Evolutionary conservation across 2,888 invertebrate genomes (phyloP).

Genomic region (Margaritifera margaritifera): DNA sequence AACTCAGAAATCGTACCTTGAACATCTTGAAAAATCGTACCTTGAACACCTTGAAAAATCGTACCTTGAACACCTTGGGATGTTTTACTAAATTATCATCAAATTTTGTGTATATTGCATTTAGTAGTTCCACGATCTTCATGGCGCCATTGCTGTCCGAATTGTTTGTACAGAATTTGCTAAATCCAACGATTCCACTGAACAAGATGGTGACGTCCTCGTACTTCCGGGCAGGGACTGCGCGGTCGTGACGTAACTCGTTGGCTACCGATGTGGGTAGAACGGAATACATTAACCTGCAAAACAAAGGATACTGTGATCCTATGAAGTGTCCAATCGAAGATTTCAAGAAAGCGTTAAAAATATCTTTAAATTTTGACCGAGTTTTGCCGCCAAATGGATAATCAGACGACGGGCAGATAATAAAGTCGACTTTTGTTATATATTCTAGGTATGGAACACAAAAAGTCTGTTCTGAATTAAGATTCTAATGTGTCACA

Average conservation of each 20-base stretch:
- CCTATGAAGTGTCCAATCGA: too few relatives aligned
- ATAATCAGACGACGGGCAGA: too few relatives aligned
- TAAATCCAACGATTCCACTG: constrained; percentile 93
- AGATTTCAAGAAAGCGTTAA: too few relatives aligned
- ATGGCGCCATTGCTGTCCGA: constrained; percentile 94
- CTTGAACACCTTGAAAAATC: constrained; percentile 88
- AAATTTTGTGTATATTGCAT: constrained; percentile 93
- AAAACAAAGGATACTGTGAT: constrained; percentile 31
- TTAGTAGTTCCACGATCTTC: constrained; percentile 95
- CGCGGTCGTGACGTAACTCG: constrained; percentile 91
- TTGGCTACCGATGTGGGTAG: constrained; percentile 95
- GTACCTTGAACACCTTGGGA: constrained; percentile 95
- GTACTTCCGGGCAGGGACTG: constrained; percentile 90
- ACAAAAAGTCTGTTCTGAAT: too few relatives aligned
- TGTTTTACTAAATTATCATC: constrained; percentile 94
- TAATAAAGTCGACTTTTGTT: too few relatives aligned
- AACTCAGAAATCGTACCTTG: constrained; percentile 79
- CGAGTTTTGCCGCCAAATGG: too few relatives aligned
- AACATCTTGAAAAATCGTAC: too few relatives aligned
- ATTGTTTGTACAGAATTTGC: constrained; percentile 90
- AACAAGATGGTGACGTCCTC: constrained; percentile 94
- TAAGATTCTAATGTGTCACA: too few relatives aligned
- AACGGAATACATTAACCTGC: constrained; percentile 92
- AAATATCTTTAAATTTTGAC: too few relatives aligned
- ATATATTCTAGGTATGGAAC: too few relatives aligned